A percentile compares a stretch with the other conserved stretches of the same genome.
Evolutionary conservation across 2,797 vertebrate genomes (phyloP).

Genomic region (Nannoperca obscura): DNA sequence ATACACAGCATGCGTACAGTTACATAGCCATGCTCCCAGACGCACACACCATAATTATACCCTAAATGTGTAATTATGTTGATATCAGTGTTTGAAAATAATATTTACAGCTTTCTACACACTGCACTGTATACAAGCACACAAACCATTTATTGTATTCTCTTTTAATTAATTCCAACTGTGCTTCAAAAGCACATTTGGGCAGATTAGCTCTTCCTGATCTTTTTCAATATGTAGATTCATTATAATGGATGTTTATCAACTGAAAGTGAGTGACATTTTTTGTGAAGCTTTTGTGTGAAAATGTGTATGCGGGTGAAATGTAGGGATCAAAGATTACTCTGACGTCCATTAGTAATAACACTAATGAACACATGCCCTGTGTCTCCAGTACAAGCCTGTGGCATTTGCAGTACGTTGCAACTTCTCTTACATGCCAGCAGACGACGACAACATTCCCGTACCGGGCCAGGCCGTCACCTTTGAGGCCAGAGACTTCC

Average conservation of each 20-base stretch:
- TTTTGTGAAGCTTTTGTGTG: background rate
- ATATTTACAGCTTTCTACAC: too few species aligned
- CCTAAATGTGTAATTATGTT: background rate
- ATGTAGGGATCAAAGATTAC: background rate
- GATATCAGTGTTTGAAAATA: background rate
- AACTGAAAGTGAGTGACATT: background rate
- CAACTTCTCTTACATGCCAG: conserved; percentile 96
- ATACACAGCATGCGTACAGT: background rate
- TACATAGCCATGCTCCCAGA: too few species aligned
- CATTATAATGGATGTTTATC: background rate
- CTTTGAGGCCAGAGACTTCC: conserved; percentile 98
- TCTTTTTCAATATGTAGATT: background rate
- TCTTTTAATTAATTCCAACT: background rate
- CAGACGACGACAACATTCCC: conserved; percentile 95
- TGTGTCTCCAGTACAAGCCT: conserved; percentile 79
- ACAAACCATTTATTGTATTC: background rate
- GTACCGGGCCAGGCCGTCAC: conserved; percentile 96
- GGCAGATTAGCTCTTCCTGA: background rate
- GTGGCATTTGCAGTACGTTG: conserved; percentile 98
- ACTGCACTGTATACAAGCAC: background rate
- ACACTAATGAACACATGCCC: background rate
- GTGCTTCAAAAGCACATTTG: background rate
- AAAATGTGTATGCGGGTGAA: background rate
- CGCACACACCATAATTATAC: background rate
- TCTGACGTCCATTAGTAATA: background rate